Base-by-base conservation (phyloP, 53 echinoderm and acorn worm genomes). In the Astropecten irregularis region DNA sequence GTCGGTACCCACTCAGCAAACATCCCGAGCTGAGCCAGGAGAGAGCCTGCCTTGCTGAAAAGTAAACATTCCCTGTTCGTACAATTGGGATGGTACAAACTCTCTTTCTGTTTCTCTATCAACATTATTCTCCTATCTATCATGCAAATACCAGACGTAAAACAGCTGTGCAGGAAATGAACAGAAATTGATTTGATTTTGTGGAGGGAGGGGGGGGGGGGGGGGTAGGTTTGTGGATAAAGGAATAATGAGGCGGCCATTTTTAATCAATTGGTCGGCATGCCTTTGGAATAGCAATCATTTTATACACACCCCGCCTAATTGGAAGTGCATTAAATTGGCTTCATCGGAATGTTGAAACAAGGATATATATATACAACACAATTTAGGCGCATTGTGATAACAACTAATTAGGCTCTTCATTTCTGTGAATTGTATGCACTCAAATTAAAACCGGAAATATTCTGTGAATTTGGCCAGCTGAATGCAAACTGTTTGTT, bases 61-160 rank as follows among this genome's bases (percentile, higher is more conserved):
- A 31, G 52, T 52, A 36, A 54, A 54, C 36, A 55, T 33, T n/a
- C 36, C 15, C n/a, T n/a, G n/a, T n/a, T n/a, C n/a, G n/a, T n/a
- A n/a, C n/a, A n/a, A n/a, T n/a, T n/a, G n/a, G n/a, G n/a, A n/a
- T n/a, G n/a, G n/a, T n/a, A n/a, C 29, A 63, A 27, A 28, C 62
- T 33, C 32, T 15, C 62, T 62, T 29, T 60, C 3, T 25, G 7
- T 62, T 11, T 62, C 29, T 62, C 29, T 62, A 9, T 30, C 28
- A 23, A 16, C 28, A 13, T 16, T 33, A 2, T 18, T 63, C 30
- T 63, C 63, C 54, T 40, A 39, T 76, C 60, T 28, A 42, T 28
- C 29, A 31, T 58, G 76, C 40, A 76, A 76, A 76, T 59, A 59
- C 27, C 42, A 29, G 58, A 26, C n/a, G 42, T 59, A 76, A 35